Percentiles rank a stretch among this genome's conserved stretches.
phyloP scores from a whole-genome alignment of 2,797 vertebrate genomes.

The Corythornis leucogaster region DNA sequence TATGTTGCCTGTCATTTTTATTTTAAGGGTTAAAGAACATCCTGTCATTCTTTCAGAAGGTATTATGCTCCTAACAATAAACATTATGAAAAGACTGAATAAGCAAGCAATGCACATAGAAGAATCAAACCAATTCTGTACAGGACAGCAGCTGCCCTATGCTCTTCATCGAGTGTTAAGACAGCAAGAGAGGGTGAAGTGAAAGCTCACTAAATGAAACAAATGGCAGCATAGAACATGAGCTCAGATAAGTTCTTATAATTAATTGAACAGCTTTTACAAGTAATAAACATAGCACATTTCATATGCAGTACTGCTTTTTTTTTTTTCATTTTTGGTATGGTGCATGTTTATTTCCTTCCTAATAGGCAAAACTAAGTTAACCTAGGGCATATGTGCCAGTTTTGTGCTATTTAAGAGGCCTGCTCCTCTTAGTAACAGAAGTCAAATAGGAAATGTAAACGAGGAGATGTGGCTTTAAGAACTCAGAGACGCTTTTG shows the following conservation, averaged over 20 bases:
- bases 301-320: background rate
- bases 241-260: background rate
- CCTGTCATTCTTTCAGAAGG: background rate
- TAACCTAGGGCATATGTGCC: background rate
- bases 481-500: conserved; percentile 27
- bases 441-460: background rate
- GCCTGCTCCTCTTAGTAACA: background rate
- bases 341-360: background rate
- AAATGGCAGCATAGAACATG: background rate
- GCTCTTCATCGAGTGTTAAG: background rate
- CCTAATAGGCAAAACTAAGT: background rate
- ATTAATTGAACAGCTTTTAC: conserved; percentile 24
- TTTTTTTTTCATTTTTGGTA: background rate
- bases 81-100: background rate
- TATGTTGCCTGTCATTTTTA: background rate
- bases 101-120: background rate
- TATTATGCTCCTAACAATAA: conserved; percentile 5
- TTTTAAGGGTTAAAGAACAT: conserved; percentile 33
- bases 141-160: background rate
- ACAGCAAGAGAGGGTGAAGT: background rate
- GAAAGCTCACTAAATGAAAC: conserved; percentile 14
- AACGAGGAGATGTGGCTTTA: conserved; percentile 13
- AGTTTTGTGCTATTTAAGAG: background rate
- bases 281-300: background rate
- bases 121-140: background rate